A percentile compares a stretch with the other conserved stretches of the same genome.
These are phyloP conservation scores for Eleginops maclovinus DNA, from an alignment of 2,113 vertebrate species.

Conservation along the genomic window DNA sequence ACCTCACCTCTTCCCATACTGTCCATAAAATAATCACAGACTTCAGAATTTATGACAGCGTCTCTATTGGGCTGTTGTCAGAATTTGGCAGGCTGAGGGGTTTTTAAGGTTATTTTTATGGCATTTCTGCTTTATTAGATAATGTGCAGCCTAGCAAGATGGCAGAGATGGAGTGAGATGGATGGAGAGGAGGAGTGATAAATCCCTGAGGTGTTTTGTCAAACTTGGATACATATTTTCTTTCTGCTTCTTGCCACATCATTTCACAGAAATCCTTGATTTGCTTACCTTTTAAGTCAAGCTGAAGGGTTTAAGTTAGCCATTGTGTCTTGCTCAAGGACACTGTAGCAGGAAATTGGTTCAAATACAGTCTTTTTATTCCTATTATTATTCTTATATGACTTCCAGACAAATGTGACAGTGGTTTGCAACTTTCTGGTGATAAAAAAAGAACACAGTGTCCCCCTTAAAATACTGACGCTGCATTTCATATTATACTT, in stretches of 20 bases:
- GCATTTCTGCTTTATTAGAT: constrained; percentile 70
- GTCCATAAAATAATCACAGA: constrained; percentile 69
- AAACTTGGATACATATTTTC: constrained; percentile 32
- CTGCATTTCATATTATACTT: constrained; percentile 52
- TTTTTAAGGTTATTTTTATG: constrained; percentile 73
- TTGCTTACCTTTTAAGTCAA: not conserved
- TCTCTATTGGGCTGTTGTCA: constrained; percentile 61
- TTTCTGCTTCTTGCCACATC: not conserved
- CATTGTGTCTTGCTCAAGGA: constrained; percentile 21
- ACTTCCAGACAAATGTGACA: constrained; percentile 14
- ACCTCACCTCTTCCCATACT: constrained; percentile 58
- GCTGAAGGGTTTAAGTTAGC: constrained; percentile 16
- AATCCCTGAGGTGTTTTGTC: constrained; percentile 13
- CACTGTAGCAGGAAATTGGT: not conserved
- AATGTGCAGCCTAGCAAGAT: constrained; percentile 47
- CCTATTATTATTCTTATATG: no score
- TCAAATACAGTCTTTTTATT: not conserved
- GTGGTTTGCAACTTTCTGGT: constrained; percentile 30
- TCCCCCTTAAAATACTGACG: constrained; percentile 46
- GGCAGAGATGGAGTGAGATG: constrained; percentile 16
- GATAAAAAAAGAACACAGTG: constrained; percentile 9
- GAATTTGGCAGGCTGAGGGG: constrained; percentile 66
- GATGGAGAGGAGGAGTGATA: constrained; percentile 15
- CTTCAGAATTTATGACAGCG: constrained; percentile 63
- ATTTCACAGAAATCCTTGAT: not conserved